Evolutionary conservation across 2,888 invertebrate genomes (phyloP).

Genomic region (Anoplius nigerrimus): DNA sequence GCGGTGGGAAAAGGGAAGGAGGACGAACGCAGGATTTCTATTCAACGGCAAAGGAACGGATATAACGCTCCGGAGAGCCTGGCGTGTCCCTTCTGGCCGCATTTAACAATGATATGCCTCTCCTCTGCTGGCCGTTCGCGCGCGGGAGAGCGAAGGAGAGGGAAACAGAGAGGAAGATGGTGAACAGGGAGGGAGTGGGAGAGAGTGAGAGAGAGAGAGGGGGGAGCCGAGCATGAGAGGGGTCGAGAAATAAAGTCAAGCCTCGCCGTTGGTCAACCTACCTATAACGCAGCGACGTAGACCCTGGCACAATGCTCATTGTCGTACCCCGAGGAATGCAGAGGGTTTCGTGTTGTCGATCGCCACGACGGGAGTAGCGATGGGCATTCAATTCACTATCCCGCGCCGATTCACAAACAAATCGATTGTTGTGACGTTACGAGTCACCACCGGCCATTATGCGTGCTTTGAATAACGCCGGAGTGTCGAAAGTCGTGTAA

Average conservation of each 20-base stretch:
- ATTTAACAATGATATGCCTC: slow-evolving; percentile 52
- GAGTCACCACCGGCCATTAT: no score
- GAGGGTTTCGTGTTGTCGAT: slow-evolving; percentile 40
- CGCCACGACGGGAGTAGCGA: not conserved
- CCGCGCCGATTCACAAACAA: no score
- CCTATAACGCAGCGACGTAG: slow-evolving; percentile 29
- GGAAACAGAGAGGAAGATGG: not conserved
- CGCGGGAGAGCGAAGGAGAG: slow-evolving; percentile 16
- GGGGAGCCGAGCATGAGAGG: slow-evolving; percentile 6
- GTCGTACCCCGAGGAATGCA: slow-evolving; percentile 46
- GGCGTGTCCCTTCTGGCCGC: slow-evolving; percentile 39
- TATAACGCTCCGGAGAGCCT: slow-evolving; percentile 47
- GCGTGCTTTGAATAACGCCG: no score
- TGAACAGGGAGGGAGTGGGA: not conserved
- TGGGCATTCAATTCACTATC: no score
- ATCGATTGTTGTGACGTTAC: no score
- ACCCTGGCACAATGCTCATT: slow-evolving; percentile 50
- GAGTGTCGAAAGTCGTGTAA: no score
- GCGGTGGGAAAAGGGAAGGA: not conserved
- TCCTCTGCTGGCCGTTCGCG: slow-evolving; percentile 6
- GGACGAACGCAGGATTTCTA: slow-evolving; percentile 30
- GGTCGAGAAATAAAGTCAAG: slow-evolving; percentile 47
- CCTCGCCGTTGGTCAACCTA: slow-evolving; percentile 26
- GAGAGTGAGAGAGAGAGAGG: not conserved
- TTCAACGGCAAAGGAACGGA: slow-evolving; percentile 46